phyloP scores from a whole-genome alignment of 2,113 vertebrate genomes.

The Pelmatolapia mariae region DNA sequence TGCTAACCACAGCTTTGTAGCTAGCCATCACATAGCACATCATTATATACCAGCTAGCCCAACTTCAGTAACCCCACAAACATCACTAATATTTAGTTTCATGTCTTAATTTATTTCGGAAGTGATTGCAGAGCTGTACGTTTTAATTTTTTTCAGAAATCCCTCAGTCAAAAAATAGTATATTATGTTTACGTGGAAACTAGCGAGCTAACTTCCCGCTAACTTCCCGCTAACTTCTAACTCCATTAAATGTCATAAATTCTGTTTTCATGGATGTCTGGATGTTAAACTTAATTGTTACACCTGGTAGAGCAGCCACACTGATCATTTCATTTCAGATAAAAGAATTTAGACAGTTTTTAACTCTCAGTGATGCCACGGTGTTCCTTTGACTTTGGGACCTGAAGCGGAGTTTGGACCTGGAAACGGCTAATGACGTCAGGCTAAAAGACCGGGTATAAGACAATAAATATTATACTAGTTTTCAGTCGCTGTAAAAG shows the following conservation, averaged over 20 bases:
- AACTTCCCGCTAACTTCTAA: neutral
- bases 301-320: neutral
- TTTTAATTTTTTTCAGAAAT: neutral
- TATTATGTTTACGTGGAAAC: neutral
- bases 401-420: neutral
- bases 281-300: neutral
- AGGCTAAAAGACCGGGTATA: neutral
- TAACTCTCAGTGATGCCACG: neutral
- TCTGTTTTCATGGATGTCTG: neutral
- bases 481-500: neutral
- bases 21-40: neutral
- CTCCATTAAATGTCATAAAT: neutral
- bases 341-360: neutral
- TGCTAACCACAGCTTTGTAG: neutral
- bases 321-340: neutral
- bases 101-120: neutral
- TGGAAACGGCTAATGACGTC: neutral
- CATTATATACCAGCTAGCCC: neutral
- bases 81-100: neutral
- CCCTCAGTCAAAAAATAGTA: neutral
- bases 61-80: neutral
- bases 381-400: neutral
- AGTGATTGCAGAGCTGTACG: neutral
- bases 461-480: neutral
- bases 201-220: neutral